Base-by-base conservation (phyloP, 2,888 invertebrate species). In the Neuroscelio doddi region DNA sequence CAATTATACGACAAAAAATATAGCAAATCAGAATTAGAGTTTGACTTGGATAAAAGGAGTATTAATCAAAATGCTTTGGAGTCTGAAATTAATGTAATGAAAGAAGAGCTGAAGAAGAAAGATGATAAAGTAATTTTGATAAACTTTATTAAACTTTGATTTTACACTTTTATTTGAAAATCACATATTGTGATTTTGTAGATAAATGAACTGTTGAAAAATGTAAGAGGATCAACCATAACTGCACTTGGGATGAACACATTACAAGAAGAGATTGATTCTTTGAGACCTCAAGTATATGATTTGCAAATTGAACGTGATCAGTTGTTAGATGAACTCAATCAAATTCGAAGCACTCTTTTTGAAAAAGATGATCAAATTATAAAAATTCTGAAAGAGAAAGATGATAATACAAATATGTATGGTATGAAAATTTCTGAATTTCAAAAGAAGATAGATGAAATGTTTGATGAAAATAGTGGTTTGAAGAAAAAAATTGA, bases 291-390 rank as follows among this genome's bases (percentile, higher is more conserved):
- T 2, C 62, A 76, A 16, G 14, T 80, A 7, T 56, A 66, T 2
- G 52, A 70, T 15, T 53, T 76, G 15, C 49, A 74, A 46, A 21
- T 17, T 1, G 72, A 75, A 42, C 71, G 58, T 15, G 55, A 64
- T 3, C 36, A 74, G n/a, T 52, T 80, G 21, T 24, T 73, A 21
- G 72, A 72, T 1, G 77, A 79, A 7, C 16, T 80, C 5, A 47
- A 26, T 2, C 64, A 61, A 34, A 17, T 73, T 10, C 69, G 70
- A 5, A 5, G 55, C 8, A 32, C 74, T 3, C 45, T 75, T 14
- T 69, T 70, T 0, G 72, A 75, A 16, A 70, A 73, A 7, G 71
- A 75, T 44, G 70, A 74, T 36, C 71, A 76, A 32, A 75, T 80
- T 41, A 69, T 65, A 1, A 26, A 68, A 38, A 39, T 77, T 21